phyloP scores from a whole-genome alignment of 64 coral and sea anemone species.

The Dendronephthya gigantea region DNA sequence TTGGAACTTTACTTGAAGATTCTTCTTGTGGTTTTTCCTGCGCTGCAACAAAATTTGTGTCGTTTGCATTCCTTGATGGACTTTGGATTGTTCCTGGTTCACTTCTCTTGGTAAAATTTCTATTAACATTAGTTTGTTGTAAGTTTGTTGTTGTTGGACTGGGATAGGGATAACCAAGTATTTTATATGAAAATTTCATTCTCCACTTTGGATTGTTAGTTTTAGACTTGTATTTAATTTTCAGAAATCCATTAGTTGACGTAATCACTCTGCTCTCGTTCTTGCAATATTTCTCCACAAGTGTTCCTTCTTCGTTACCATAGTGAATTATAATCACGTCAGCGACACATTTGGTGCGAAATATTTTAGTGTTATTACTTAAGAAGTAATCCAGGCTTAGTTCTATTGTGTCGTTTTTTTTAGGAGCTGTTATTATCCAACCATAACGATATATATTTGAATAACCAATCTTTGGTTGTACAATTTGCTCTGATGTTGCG shows the following conservation, averaged over 20 bases:
- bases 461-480: background rate
- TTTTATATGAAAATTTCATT: constrained; percentile 6
- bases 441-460: background rate
- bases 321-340: background rate
- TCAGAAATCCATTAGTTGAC: background rate
- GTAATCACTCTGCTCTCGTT: background rate
- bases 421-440: background rate
- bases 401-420: background rate
- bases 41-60: background rate
- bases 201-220: background rate
- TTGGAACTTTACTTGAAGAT: background rate
- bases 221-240: background rate
- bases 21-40: background rate
- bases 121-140: no score
- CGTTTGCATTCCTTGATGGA: background rate
- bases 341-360: background rate
- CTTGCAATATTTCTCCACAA: background rate
- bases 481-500: background rate
- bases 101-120: background rate
- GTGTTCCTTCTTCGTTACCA: background rate
- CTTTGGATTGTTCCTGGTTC: background rate
- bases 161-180: background rate
- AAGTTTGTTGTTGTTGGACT: background rate
- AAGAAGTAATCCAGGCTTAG: background rate
- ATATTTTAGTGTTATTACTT: background rate